Conservation (phyloP, 2,888 invertebrate species). For the Odontocolon sp. region DNA sequence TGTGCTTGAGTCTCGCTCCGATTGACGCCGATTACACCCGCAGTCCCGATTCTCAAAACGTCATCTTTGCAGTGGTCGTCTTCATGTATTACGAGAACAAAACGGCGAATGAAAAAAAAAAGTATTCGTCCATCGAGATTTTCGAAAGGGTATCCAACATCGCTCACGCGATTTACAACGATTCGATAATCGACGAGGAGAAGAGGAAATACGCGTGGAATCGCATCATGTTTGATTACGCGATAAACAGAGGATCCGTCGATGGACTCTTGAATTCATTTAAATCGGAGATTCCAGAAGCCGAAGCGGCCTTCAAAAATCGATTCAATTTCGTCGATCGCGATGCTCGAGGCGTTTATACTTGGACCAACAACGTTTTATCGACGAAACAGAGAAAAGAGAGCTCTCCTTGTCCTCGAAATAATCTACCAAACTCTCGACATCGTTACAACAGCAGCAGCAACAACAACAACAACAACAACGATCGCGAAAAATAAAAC, state of each 20-base stretch:
- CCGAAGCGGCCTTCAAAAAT: neutral
- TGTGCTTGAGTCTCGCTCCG: constrained; percentile 39
- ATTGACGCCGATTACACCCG: neutral
- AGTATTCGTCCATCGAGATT: neutral
- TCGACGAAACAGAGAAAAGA: no score
- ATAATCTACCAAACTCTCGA: no score
- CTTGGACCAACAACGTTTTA: no score
- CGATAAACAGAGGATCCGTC: neutral
- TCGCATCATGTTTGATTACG: constrained; percentile 35
- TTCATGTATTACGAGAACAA: constrained; percentile 45
- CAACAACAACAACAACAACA: no score
- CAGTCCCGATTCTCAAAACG: constrained; percentile 4
- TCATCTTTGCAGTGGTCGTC: constrained; percentile 14
- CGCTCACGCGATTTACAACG: constrained; percentile 17
- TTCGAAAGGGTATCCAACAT: constrained; percentile 28
- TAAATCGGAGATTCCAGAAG: constrained; percentile 21
- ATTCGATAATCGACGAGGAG: constrained; percentile 4
- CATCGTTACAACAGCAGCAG: no score
- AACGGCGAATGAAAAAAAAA: neutral
- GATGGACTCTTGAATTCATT: constrained; percentile 2
- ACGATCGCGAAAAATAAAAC: no score
- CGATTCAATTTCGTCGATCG: constrained; percentile 12
- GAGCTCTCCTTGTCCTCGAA: no score
- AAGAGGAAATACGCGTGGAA: constrained; percentile 30
- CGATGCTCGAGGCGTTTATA: no score